Percentiles rank a stretch among this genome's conserved stretches.
phyloP scores from a whole-genome alignment of 2,113 vertebrate genomes.

The Ceyx cyanopectus region DNA sequence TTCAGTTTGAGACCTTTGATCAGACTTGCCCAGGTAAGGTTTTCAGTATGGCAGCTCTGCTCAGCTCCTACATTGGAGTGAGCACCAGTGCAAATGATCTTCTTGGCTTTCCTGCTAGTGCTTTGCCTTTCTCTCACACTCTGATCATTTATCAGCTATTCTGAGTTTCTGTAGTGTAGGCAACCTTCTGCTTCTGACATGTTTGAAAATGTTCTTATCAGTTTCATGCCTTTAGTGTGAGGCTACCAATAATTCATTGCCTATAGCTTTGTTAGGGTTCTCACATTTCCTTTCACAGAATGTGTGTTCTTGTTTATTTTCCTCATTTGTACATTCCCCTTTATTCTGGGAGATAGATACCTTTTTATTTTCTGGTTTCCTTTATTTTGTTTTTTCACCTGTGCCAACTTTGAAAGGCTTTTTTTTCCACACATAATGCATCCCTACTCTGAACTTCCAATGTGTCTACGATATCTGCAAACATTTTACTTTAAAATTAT shows the following conservation, averaged over 20 bases:
- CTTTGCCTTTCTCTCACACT: background rate
- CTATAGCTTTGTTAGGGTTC: too few species aligned
- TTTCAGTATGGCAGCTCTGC: background rate
- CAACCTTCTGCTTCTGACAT: background rate
- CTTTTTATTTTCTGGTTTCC: too few species aligned
- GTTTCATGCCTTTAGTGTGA: background rate
- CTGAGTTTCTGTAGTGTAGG: background rate
- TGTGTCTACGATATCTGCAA: too few species aligned
- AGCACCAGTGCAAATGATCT: background rate
- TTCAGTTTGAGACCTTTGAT: conserved; percentile 23
- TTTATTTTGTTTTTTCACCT: too few species aligned
- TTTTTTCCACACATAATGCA: too few species aligned
- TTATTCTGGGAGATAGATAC: too few species aligned
- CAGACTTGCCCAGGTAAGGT: conserved; percentile 1
- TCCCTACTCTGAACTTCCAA: too few species aligned
- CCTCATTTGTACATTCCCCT: too few species aligned
- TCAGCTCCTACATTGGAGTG: background rate
- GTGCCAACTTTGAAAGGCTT: too few species aligned
- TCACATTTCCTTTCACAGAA: too few species aligned
- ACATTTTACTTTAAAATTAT: too few species aligned
- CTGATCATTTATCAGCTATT: background rate
- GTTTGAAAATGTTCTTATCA: background rate
- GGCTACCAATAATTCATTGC: background rate
- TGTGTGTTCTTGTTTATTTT: too few species aligned
- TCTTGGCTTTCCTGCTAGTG: background rate